phyloP scores from a whole-genome alignment of 1,140 invertebrate genomes.

The Anoplophora glabripennis region DNA sequence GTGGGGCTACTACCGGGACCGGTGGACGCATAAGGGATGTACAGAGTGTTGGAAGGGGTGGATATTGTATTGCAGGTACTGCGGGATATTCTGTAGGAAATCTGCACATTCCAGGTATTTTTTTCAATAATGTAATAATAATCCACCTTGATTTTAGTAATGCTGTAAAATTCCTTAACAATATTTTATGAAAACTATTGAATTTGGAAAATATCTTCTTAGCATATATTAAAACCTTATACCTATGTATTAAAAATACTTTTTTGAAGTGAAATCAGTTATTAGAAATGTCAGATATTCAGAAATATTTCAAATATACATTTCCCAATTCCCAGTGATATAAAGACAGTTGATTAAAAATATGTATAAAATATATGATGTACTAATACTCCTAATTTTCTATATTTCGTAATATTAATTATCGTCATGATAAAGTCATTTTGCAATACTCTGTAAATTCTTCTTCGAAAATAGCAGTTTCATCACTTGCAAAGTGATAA shows the following conservation, averaged over 20 bases:
- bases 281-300: too few species aligned
- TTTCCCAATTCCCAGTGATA: too few species aligned
- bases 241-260: too few species aligned
- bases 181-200: conserved; percentile 4
- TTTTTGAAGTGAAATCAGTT: too few species aligned
- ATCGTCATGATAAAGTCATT: too few species aligned
- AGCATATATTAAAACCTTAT: too few species aligned
- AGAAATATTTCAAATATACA: too few species aligned
- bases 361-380: not conserved
- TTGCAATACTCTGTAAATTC: too few species aligned
- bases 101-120: conserved; percentile 80
- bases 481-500: not conserved
- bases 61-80: conserved; percentile 91
- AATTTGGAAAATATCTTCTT: too few species aligned
- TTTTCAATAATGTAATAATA: too few species aligned
- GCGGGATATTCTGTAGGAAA: conserved; percentile 96
- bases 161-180: conserved; percentile 1
- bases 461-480: conserved; percentile 16
- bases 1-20: conserved; percentile 95
- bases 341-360: conserved; percentile 3
- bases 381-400: not conserved
- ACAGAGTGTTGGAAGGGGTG: conserved; percentile 88
- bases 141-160: too few species aligned
- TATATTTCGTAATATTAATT: not conserved
- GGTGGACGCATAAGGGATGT: conserved; percentile 94